Evolutionary conservation across 2,113 vertebrate species (phyloP).

Genomic region (Ciconia maguari): DNA sequence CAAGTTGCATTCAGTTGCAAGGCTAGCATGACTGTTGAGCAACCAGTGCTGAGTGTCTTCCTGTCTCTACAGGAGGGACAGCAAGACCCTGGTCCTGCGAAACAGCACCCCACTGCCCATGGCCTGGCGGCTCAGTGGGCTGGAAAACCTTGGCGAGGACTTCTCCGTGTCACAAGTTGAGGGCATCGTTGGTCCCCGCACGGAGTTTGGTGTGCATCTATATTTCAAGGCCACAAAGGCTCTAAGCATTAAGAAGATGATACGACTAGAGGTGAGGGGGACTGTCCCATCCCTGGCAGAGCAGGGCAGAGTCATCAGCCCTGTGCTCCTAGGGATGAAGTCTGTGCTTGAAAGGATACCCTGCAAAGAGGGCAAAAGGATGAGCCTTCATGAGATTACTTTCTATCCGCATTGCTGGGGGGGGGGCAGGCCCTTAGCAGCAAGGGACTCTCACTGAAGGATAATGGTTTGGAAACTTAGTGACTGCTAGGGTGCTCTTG

Average conservation of each 20-base stretch:
- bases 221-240: conserved; percentile 78
- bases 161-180: conserved; percentile 74
- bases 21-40: rapidly evolving
- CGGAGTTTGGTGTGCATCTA: conserved; percentile 70
- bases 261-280: conserved; percentile 84
- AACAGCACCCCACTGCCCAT: conserved; percentile 78
- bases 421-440: background rate
- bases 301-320: background rate
- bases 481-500: too few relatives aligned
- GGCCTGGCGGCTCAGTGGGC: conserved; percentile 82
- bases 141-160: conserved; percentile 83
- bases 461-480: background rate
- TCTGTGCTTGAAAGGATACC: background rate
- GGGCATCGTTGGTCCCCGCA: conserved; percentile 71
- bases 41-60: background rate
- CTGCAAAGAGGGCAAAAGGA: background rate
- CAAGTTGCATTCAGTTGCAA: background rate
- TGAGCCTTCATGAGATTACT: background rate
- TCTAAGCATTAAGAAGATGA: conserved; percentile 73
- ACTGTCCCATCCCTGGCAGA: background rate
- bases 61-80: conserved; percentile 71
- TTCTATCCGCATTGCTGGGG: rapidly evolving
- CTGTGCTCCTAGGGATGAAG: background rate
- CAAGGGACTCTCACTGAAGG: background rate
- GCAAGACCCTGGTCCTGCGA: conserved; percentile 69